Evolutionary conservation across 2,888 invertebrate genomes (phyloP), one percentile per base, ranked within the genome.

Genomic region (Danaus chrysippus): DNA sequence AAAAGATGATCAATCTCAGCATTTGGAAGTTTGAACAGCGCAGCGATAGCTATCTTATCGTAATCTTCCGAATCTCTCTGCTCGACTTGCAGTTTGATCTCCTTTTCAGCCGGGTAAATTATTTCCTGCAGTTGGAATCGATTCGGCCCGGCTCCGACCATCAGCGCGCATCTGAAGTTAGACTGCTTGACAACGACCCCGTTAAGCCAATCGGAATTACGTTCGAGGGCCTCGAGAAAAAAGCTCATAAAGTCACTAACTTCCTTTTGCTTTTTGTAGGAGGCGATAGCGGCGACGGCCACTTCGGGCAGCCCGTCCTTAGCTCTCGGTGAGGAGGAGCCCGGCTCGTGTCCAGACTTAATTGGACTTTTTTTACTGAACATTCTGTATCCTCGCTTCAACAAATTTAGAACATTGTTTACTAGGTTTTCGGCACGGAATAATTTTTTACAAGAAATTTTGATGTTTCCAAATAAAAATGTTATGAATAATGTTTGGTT

Each of bases 91-190:
- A 90, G 73, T 63, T 81, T 83, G n/a, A 87, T 69, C 57, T 82
- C 77, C 13, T 80, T 76, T 12, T 75, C 73, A n/a, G 77, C 71
- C 0, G 90, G 90, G 67, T 89, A 90, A 61, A 90, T 86, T 10
- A 83, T 80, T 73, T 89, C 81, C 73, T 86, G 84, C 3, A 87
- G 75, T 67, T 85, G 84, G 65, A 87, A 89, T 58, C 90, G 81
- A 63, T 89, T 88, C 6, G 90, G 87, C 1, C 90, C 90, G 1
- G 87, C 81, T 19, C 90, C 89, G 1, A 78, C 78, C 82, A 89
- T 75, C 58, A 89, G 69, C 0, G 81, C 89, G 65, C 89, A 88
- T 71, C 74, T 80, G 70, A 91, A 91, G 71, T 82, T 73, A 53
- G 74, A 73, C 65, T 87, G 87, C 61, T 78, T 82, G 15, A 76